Conservation (phyloP, 53 echinoderm and acorn worm genomes). For the Apostichopus leukothele region DNA sequence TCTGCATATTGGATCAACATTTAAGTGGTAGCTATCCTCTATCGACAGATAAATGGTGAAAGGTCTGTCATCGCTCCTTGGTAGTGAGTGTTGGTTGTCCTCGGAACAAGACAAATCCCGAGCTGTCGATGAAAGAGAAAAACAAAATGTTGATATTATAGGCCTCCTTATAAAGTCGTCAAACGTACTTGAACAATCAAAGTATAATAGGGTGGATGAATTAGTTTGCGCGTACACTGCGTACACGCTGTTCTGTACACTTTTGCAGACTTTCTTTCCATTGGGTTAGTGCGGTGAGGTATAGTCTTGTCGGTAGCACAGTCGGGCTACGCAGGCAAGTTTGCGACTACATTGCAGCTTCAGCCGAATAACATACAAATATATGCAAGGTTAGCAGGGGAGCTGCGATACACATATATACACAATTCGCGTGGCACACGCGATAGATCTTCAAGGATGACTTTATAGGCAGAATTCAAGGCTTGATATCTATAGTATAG, state of each 20-base stretch:
- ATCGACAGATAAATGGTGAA: slow-evolving; percentile 1
- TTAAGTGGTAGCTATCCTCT: slow-evolving; percentile 8
- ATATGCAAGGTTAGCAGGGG: too few relatives aligned
- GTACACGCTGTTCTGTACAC: background rate
- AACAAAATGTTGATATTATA: background rate
- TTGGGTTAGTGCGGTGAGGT: background rate
- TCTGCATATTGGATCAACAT: background rate
- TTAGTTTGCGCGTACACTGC: background rate
- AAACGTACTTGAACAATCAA: background rate
- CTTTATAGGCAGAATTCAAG: too few relatives aligned
- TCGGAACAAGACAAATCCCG: slow-evolving; percentile 20
- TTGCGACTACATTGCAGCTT: too few relatives aligned
- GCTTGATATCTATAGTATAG: too few relatives aligned
- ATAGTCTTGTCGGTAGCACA: background rate
- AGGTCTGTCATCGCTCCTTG: background rate
- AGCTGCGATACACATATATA: too few relatives aligned
- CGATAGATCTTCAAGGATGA: too few relatives aligned
- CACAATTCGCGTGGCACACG: too few relatives aligned
- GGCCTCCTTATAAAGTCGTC: too few relatives aligned
- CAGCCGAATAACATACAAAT: too few relatives aligned
- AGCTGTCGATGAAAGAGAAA: background rate
- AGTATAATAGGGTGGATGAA: background rate
- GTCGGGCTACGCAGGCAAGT: too few relatives aligned
- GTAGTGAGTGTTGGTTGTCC: slow-evolving; percentile 5
- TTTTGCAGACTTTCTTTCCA: background rate